Evolutionary conservation across 2,888 invertebrate genomes (phyloP).

Genomic region (Dione juno): DNA sequence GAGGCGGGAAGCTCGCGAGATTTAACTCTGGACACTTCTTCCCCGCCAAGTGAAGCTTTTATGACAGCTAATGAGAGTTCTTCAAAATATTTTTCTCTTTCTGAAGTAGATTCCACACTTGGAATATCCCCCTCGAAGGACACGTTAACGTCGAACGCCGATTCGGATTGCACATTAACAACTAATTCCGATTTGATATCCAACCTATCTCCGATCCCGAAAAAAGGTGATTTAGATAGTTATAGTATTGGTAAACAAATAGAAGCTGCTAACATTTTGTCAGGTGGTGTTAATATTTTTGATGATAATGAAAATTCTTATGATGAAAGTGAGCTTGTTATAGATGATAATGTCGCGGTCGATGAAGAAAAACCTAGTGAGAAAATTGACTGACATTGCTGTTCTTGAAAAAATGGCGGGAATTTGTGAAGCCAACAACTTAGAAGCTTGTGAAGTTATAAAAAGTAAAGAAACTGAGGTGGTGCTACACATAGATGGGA

Average conservation of each 20-base stretch:
- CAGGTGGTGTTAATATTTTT: conserved; percentile 79
- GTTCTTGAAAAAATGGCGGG: conserved; percentile 52
- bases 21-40: conserved; percentile 70
- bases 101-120: conserved; percentile 73
- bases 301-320: conserved; percentile 81
- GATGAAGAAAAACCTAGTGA: conserved; percentile 62
- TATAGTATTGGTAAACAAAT: conserved; percentile 77
- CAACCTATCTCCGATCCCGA: conserved; percentile 69
- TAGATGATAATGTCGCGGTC: conserved; percentile 73
- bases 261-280: conserved; percentile 77
- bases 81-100: conserved; percentile 76
- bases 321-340: conserved; percentile 78
- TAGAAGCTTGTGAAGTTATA: conserved; percentile 57
- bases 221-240: conserved; percentile 66
- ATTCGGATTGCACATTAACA: conserved; percentile 57
- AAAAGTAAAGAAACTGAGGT: conserved; percentile 74
- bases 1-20: conserved; percentile 69
- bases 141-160: conserved; percentile 54
- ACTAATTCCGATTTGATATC: conserved; percentile 61
- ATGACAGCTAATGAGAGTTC: conserved; percentile 75
- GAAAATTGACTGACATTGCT: conserved; percentile 52
- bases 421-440: conserved; percentile 49
- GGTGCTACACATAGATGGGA: conserved; percentile 77
- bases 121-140: conserved; percentile 69
- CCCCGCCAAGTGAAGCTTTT: conserved; percentile 70